Evolutionary conservation across 2,113 vertebrate genomes (phyloP), one percentile per base, ranked within the genome.

Genomic region (Erythrocercus mccallii): DNA sequence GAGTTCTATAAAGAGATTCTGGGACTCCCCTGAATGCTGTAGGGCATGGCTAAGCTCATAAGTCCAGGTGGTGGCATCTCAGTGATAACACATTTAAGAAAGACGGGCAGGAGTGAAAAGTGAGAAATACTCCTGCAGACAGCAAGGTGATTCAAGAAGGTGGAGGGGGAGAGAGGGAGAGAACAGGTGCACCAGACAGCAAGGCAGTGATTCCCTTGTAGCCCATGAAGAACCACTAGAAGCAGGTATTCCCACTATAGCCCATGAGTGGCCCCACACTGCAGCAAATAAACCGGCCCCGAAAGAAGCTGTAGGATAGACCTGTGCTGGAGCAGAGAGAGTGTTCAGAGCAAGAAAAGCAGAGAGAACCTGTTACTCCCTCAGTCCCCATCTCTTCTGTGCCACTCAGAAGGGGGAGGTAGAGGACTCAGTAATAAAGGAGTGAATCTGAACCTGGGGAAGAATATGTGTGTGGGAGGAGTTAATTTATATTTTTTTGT

Each of bases 201-300:
- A 1, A 21, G n/a, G 22, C 12, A 19, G 18, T 40, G 19, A 27
- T 40, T 74, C 20, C 9, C 7, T 37, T 60, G 38, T 12, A 79
- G n/a, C 6, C 35, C 37, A 9, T 23, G 37, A 33, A 53, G 31
- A 38, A 81, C 9, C 30, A 25, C 5, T 9, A 15, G 56, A 18
- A 35, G 17, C n/a, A 66, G 21, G 27, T 22, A 40, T 4, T 4
- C 8, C 9, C 14, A 9, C 8, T 12, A 11, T 6, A 25, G 27
- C 15, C 50, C 0, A 0, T 25, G 40, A 37, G 37, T 42, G 31
- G 45, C 14, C 22, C 11, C 14, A 9, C 2, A 1, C 1, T 54
- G 35, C 22, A 64, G 27, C 17, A 68, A 48, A 28, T 23, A 9
- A 68, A 50, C 10, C 28, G 28, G 4, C 1, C 17, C 2, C 1